Percentiles rank a stretch among this genome's conserved stretches.
Conservation (phyloP, 2,888 invertebrate species). For the Acanthacorydalis orientalis region DNA sequence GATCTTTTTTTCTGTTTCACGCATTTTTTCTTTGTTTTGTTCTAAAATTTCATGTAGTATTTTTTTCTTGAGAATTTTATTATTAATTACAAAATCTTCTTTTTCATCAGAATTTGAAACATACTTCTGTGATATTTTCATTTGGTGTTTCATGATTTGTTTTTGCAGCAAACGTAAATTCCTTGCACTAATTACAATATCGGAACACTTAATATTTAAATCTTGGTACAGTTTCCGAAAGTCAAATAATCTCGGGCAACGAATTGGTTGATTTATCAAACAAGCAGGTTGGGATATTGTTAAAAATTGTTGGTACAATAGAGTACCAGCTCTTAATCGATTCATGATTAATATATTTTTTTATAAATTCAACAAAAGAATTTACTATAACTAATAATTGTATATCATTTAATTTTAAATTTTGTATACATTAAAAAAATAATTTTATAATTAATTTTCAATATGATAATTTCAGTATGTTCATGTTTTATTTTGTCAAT, state of each 20-base stretch:
- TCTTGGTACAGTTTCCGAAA: background rate
- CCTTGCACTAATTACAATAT: background rate
- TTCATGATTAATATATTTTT: background rate
- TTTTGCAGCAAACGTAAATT: background rate
- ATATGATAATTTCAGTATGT: too few relatives aligned
- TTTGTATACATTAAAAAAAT: too few relatives aligned
- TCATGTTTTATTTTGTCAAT: too few relatives aligned
- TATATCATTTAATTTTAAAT: too few relatives aligned
- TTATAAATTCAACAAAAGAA: too few relatives aligned
- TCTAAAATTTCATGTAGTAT: slow-evolving; percentile 38
- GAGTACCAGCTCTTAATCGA: background rate
- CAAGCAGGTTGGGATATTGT: background rate
- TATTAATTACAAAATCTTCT: background rate
- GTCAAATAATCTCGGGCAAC: background rate
- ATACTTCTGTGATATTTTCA: background rate
- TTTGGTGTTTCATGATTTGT: background rate
- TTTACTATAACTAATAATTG: too few relatives aligned
- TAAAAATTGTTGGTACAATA: background rate
- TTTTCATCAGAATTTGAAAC: background rate
- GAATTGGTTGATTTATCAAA: background rate
- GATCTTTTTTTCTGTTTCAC: slow-evolving; percentile 37
- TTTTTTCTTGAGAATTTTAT: slow-evolving; percentile 22
- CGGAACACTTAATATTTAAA: background rate
- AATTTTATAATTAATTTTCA: too few relatives aligned
- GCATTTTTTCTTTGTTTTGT: slow-evolving; percentile 41